Conservation (phyloP, 2,113 vertebrate genomes). For the Strix uralensis region DNA sequence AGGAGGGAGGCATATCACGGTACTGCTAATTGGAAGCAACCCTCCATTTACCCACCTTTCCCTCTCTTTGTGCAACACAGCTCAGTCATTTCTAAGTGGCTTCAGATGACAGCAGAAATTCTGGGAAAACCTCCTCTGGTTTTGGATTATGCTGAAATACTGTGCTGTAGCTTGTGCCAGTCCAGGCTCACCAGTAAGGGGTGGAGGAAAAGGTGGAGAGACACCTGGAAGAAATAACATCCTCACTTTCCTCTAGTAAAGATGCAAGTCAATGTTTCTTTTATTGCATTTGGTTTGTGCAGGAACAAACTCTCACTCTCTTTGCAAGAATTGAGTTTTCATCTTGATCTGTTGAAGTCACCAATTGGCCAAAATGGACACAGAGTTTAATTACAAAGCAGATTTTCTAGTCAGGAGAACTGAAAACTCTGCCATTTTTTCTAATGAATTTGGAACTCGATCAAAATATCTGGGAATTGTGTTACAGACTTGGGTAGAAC, state of each 20-base stretch:
- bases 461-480: neutral
- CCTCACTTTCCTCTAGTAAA: neutral
- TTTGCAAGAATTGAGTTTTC: neutral
- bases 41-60: neutral
- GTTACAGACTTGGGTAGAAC: neutral
- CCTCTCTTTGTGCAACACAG: neutral
- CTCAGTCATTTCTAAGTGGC: neutral
- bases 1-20: neutral
- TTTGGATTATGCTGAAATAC: neutral
- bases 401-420: neutral
- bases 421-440: neutral
- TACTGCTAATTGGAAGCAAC: neutral
- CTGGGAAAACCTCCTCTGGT: neutral
- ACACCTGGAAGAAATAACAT: neutral
- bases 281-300: neutral
- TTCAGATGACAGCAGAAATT: neutral
- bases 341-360: neutral
- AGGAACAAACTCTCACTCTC: neutral
- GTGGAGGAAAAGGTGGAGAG: neutral
- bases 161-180: neutral
- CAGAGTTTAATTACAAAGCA: neutral
- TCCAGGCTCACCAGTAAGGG: neutral
- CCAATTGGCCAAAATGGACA: neutral
- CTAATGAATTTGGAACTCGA: neutral
- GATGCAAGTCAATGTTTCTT: accelerated